Evolutionary conservation across 2,888 invertebrate genomes (phyloP).

Genomic region (Rhagonycha fulva): DNA sequence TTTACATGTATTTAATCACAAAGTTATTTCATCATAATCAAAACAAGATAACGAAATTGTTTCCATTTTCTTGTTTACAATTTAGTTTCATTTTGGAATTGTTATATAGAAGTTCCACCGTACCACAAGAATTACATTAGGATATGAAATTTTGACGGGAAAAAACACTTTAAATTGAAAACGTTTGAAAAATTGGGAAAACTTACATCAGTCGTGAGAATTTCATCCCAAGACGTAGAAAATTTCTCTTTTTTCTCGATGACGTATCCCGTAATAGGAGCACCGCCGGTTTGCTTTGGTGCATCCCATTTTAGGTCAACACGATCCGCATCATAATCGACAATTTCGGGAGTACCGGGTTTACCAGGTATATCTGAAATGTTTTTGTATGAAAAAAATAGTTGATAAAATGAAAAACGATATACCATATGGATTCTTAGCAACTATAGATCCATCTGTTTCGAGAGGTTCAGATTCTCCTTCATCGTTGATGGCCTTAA

Average conservation of each 20-base stretch:
- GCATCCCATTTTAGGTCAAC: slow-evolving; percentile 85
- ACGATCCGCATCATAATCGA: slow-evolving; percentile 88
- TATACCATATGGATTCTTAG: slow-evolving; percentile 95
- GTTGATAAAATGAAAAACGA: slow-evolving; percentile 13
- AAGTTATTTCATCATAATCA: no score
- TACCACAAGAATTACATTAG: no score
- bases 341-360: slow-evolving; percentile 83
- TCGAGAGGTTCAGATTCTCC: slow-evolving; percentile 94
- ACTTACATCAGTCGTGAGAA: slow-evolving; percentile 71
- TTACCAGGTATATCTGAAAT: slow-evolving; percentile 76
- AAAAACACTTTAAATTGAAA: neutral
- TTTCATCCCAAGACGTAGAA: slow-evolving; percentile 79
- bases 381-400: slow-evolving; percentile 1
- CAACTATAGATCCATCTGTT: slow-evolving; percentile 84
- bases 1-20: no score
- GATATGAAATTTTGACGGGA: neutral
- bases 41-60: no score
- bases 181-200: neutral
- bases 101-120: no score
- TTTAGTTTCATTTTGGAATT: no score
- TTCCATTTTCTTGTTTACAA: no score
- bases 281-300: slow-evolving; percentile 78
- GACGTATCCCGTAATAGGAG: slow-evolving; percentile 81
- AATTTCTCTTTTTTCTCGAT: slow-evolving; percentile 89
- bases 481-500: slow-evolving; percentile 92